phyloP scores from a whole-genome alignment of 2,888 invertebrate genomes.

The Spilosoma lubricipeda region DNA sequence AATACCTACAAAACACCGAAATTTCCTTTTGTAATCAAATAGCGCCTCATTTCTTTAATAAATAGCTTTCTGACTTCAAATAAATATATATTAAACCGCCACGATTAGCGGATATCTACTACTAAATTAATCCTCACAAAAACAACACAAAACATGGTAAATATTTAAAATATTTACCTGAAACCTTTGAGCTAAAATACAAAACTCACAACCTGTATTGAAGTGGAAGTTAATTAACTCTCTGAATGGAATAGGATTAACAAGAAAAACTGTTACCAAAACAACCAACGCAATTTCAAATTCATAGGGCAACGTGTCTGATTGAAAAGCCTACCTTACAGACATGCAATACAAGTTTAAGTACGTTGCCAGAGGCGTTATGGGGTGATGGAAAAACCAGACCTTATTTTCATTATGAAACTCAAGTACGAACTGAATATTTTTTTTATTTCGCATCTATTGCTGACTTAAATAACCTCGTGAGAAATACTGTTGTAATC shows the following conservation, averaged over 20 bases:
- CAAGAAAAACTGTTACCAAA: constrained; percentile 48
- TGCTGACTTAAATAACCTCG: constrained; percentile 31
- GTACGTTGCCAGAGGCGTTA: constrained; percentile 58
- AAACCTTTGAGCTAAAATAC: not conserved
- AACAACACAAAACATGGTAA: not conserved
- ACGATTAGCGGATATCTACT: not conserved
- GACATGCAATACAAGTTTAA: constrained; percentile 76
- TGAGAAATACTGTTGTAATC: not conserved
- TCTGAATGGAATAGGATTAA: constrained; percentile 45
- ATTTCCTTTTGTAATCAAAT: not conserved
- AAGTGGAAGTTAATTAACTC: constrained; percentile 59
- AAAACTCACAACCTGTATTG: constrained; percentile 4
- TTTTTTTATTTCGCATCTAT: constrained; percentile 36
- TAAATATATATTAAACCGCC: not conserved
- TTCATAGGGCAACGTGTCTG: constrained; percentile 63
- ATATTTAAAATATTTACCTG: not conserved
- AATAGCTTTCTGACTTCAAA: not conserved
- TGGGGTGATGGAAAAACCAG: constrained; percentile 53
- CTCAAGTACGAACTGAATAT: constrained; percentile 2
- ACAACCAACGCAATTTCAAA: constrained; percentile 43
- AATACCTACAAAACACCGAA: not conserved
- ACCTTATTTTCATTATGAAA: constrained; percentile 35
- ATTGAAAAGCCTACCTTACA: constrained; percentile 78
- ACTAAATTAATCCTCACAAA: not conserved
- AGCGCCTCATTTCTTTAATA: not conserved